Evolutionary conservation across 2,888 invertebrate genomes (phyloP).

Genomic region (Tetragonisca angustula): DNA sequence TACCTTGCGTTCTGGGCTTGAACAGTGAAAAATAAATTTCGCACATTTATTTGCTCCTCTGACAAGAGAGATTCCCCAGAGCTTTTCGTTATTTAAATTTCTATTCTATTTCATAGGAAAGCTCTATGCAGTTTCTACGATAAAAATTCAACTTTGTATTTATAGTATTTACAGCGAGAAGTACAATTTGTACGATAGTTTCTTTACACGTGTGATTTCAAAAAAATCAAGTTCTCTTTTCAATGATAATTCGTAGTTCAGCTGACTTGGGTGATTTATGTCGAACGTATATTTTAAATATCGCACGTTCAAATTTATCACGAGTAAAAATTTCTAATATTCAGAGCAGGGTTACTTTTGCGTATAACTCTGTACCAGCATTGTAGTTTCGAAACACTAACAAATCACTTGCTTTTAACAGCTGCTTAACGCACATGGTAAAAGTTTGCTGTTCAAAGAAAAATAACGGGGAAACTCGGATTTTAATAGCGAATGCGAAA

Average conservation of each 20-base stretch:
- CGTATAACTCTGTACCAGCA: background rate
- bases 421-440: background rate
- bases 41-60: background rate
- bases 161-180: background rate
- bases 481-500: constrained; percentile 1
- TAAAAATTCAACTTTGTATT: background rate
- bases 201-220: no score
- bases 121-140: background rate
- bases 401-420: background rate
- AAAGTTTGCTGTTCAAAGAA: background rate
- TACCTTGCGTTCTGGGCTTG: background rate
- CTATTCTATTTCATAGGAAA: background rate
- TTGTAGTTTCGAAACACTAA: background rate
- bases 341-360: background rate
- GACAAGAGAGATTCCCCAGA: background rate
- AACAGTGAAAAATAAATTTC: background rate
- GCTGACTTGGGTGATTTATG: background rate
- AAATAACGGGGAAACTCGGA: background rate
- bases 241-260: no score
- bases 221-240: no score
- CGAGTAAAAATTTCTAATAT: background rate
- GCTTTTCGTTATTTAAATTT: background rate
- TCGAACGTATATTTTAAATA: background rate
- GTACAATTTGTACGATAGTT: no score
- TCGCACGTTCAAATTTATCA: background rate